A percentile compares a stretch with the other conserved stretches of the same genome.
Conservation (phyloP, 1,140 invertebrate species). For the Cherax destructor region DNA sequence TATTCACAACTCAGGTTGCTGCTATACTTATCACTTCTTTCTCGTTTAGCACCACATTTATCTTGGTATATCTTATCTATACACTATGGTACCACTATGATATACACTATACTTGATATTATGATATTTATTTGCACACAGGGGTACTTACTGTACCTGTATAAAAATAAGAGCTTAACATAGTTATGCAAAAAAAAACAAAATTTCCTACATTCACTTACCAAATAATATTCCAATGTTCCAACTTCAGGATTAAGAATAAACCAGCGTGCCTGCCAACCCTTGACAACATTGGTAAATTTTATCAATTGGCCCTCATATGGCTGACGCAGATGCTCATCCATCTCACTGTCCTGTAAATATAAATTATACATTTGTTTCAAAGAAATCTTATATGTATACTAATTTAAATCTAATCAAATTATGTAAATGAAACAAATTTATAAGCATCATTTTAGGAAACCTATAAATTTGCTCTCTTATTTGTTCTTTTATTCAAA, state of each 20-base stretch:
- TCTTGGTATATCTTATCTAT: too few species aligned
- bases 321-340: constrained; percentile 69
- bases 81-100: too few species aligned
- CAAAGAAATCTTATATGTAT: too few species aligned
- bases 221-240: constrained; percentile 94
- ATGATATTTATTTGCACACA: neutral
- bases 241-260: constrained; percentile 93
- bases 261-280: constrained; percentile 97
- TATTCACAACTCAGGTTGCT: too few species aligned
- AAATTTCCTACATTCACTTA: constrained; percentile 73
- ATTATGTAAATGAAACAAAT: too few species aligned
- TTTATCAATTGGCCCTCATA: constrained; percentile 92
- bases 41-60: too few species aligned
- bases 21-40: too few species aligned
- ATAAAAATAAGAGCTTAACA: neutral
- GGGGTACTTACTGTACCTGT: neutral
- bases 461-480: too few species aligned
- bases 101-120: too few species aligned
- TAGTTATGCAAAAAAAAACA: neutral
- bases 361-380: neutral
- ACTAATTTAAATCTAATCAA: too few species aligned
- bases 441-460: too few species aligned
- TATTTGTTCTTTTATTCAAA: too few species aligned
- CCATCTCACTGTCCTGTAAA: constrained; percentile 59
- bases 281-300: constrained; percentile 98